Evolutionary conservation across 2,888 invertebrate species (phyloP).

Genomic region (Melangyna quadrimaculata): DNA sequence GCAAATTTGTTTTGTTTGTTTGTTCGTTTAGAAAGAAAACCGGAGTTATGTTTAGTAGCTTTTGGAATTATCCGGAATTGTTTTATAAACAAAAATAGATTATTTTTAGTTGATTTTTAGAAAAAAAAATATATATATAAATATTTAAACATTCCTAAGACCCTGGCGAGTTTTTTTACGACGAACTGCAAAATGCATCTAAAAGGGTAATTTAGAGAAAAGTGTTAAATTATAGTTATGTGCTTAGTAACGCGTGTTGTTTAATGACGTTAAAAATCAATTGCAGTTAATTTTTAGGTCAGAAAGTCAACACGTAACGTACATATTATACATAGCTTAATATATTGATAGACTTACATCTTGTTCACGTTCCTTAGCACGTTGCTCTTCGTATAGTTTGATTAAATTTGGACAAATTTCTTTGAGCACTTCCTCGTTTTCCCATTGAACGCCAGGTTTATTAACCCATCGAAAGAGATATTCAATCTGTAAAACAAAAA

Average conservation of each 20-base stretch:
- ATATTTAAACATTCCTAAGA: constrained; percentile 52
- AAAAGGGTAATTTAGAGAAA: constrained; percentile 1
- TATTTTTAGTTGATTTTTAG: constrained; percentile 45
- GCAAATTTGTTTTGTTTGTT: constrained; percentile 16
- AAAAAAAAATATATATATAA: constrained; percentile 21
- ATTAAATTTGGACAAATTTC: constrained; percentile 76
- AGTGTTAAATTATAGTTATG: too few species aligned
- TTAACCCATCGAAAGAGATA: constrained; percentile 76
- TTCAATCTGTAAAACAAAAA: constrained; percentile 74
- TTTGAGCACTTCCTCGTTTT: constrained; percentile 75
- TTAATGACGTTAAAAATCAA: too few species aligned
- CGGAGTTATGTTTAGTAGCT: constrained; percentile 55
- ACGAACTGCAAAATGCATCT: constrained; percentile 78
- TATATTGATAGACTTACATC: constrained; percentile 73
- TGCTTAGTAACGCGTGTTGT: too few species aligned
- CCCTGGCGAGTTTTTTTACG: constrained; percentile 77
- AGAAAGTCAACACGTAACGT: not conserved
- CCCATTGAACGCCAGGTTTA: constrained; percentile 76
- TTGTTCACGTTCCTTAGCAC: constrained; percentile 76
- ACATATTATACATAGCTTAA: not conserved
- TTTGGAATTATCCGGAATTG: constrained; percentile 64
- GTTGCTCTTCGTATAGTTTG: constrained; percentile 75
- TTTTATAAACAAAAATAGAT: constrained; percentile 64
- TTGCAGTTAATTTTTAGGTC: too few species aligned
- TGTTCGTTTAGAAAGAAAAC: constrained; percentile 35